Base-by-base conservation (phyloP, 2,888 invertebrate species). In the Stomorhina lunata region DNA sequence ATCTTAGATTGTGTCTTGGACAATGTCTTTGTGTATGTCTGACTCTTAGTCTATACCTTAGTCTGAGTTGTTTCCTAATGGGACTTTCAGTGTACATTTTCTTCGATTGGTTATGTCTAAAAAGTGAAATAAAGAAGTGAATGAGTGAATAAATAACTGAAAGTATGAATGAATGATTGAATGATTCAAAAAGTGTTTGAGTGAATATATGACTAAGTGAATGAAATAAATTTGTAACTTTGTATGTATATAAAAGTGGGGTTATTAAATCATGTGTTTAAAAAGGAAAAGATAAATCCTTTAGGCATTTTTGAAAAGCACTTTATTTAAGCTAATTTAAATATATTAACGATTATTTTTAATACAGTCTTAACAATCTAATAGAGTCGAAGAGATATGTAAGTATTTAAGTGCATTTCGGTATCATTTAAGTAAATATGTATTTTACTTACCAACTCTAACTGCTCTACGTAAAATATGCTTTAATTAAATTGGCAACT, bases 91-190 rank as follows among this genome's bases (percentile, higher is more conserved):
- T 32, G n/a, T 61, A 65, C 71, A 77, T 72, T 72, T 65, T 71
- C 76, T 77, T 81, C 77, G 81, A 77, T 66, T 77, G 71, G 50
- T 59, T 66, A 53, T 61, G 53, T 71, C 43, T 43, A 81, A 65
- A 65, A 59, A 43, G 25, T 76, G 59, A 76, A 50, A 81, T 45
- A 78, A 78, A 69, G 27, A 34, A 69, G 63, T 57, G 75, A 71
- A 76, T 71, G 43, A 71, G 71, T 81, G 71, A 77, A 61, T n/a
- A n/a, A n/a, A n/a, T n/a, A n/a, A n/a, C n/a, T n/a, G n/a, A n/a
- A n/a, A n/a, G n/a, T n/a, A n/a, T 72, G 48, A 72, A 27, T 72
- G 61, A 37, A 27, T 59, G 57, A 37, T 5, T 9, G 15, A 27
- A 48, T 68, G 27, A 68, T 25, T 10, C 17, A 66, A n/a, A 34